Evolutionary conservation across 2,888 invertebrate species (phyloP).

Genomic region (Sarcophaga subvicina): DNA sequence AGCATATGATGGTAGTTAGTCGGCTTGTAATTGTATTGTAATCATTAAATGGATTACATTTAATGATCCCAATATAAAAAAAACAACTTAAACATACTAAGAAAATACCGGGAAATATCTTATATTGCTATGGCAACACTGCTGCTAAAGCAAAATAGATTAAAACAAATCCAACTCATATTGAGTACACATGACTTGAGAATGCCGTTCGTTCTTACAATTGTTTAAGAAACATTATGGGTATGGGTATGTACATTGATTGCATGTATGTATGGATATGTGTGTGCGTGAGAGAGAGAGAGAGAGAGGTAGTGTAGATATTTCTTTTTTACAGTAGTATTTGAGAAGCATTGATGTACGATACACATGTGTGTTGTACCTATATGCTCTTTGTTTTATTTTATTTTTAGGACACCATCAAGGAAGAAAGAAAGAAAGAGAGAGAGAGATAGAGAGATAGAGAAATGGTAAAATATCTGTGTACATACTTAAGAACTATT

Average conservation of each 20-base stretch:
- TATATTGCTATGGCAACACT: background rate
- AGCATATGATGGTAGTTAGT: no score
- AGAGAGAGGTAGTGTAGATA: no score
- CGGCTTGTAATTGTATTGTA: no score
- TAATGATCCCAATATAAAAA: no score
- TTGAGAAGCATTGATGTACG: no score
- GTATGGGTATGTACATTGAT: background rate
- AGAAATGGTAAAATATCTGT: background rate
- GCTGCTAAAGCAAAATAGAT: background rate
- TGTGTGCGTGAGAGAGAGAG: background rate
- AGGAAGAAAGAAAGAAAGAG: background rate
- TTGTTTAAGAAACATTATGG: no score
- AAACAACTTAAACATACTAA: no score
- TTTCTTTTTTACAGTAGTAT: no score
- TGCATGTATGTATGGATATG: background rate
- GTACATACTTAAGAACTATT: slow-evolving; percentile 41
- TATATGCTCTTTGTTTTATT: background rate
- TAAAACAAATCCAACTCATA: background rate
- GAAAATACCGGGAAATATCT: no score
- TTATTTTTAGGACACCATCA: slow-evolving; percentile 31
- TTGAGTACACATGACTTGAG: slow-evolving; percentile 18
- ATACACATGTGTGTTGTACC: no score
- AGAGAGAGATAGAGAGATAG: no score
- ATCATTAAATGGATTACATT: no score
- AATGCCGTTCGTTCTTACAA: background rate